phyloP scores from a whole-genome alignment of 2,888 invertebrate species.

The Hirtodrosophila cameraria region DNA sequence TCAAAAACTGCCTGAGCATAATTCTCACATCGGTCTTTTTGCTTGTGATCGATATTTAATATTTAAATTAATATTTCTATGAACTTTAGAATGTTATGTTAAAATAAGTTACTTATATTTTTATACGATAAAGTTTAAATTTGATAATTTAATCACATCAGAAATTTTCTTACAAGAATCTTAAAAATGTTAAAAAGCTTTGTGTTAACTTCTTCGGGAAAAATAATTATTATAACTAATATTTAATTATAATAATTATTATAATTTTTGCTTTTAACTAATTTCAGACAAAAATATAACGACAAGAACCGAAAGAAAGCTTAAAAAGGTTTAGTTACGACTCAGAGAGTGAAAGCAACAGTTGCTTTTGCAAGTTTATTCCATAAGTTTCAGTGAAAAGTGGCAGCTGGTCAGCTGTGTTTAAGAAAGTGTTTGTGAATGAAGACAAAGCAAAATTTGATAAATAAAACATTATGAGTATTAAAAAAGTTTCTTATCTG shows the following conservation, averaged over 20 bases:
- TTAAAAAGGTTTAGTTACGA: too few species aligned
- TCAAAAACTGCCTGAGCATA: conserved; percentile 49
- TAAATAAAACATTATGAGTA: background rate
- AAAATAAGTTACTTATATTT: background rate
- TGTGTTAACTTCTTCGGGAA: too few species aligned
- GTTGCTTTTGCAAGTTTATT: conserved; percentile 23
- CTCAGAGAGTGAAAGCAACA: conserved; percentile 25
- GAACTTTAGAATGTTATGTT: conserved; percentile 28
- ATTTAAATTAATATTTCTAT: conserved; percentile 61
- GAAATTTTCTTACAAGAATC: too few species aligned
- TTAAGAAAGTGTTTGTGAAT: conserved; percentile 34
- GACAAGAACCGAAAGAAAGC: too few species aligned
- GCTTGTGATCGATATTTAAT: too few species aligned
- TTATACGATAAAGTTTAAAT: too few species aligned
- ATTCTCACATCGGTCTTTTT: too few species aligned
- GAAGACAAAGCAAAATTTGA: conserved; percentile 4
- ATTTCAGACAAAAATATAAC: background rate
- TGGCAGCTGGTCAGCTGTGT: conserved; percentile 15
- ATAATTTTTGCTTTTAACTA: too few species aligned
- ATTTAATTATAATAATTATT: too few species aligned
- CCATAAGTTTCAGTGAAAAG: conserved; percentile 29
- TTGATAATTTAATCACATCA: too few species aligned
- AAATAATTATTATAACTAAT: too few species aligned
- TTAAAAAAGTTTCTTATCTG: conserved; percentile 2
- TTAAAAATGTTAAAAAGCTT: too few species aligned